Base-by-base conservation (phyloP, 2,888 invertebrate genomes). In the Mesorhabditis spiculigera region DNA sequence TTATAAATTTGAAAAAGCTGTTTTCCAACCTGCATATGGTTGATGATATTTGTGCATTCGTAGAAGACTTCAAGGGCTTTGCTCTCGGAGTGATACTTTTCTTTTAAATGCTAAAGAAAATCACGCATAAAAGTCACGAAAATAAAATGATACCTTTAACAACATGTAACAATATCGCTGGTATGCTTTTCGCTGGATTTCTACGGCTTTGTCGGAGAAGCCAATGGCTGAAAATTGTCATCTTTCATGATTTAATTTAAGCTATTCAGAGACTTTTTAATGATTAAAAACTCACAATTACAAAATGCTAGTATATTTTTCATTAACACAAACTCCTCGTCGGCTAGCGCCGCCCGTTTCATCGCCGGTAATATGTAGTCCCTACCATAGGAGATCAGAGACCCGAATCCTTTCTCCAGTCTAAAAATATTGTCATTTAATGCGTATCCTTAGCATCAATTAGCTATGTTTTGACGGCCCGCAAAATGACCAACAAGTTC, bases 71-170 rank as follows among this genome's bases (percentile, higher is more conserved):
- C 58, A 50, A 50, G 8, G 58, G 58, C 58, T 50, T 13, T n/a
- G 8, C 10, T 13, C n/a, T 50, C 58, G 58, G 10, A n/a, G n/a
- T 3, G 58, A 50, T 50, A 50, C 58, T n/a, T 10, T n/a, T 13
- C n/a, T 50, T 50, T 50, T n/a, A 50, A 50, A n/a, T 50, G 58
- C 58, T 50, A n/a, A 50, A 50, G n/a, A 0, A n/a, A 3, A 50
- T 10, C 1, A n/a, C 58, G 28, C n/a, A 50, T 13, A 50, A 50
- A n/a, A 50, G 58, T n/a, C 8, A 50, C 58, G 8, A 28, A 28
- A 28, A 28, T n/a, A 50, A 50, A 50, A n/a, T 50, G 58, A 50
- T 50, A 50, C 58, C 58, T 50, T n/a, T 50, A 50, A n/a, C 58
- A 50, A 50, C 8, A n/a, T 50, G n/a, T 50, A n/a, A 50, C 58